phyloP scores from a whole-genome alignment of 2,797 vertebrate genomes.

The Synanceia verrucosa region DNA sequence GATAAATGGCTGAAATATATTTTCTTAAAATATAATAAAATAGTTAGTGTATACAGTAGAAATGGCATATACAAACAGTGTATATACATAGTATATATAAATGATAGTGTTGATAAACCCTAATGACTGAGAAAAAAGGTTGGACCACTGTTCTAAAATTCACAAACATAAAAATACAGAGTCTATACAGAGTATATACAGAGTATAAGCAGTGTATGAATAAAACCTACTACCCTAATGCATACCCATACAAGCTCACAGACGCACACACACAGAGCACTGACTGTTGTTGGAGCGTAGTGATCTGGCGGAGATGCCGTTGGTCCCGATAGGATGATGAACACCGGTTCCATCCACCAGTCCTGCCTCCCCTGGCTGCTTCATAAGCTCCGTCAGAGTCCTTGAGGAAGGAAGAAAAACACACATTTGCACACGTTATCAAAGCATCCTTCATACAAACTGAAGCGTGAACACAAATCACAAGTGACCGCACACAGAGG shows the following conservation, averaged over 20 bases:
- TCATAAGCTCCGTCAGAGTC: slow-evolving; percentile 92
- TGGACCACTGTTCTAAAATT: background rate
- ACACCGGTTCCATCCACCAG: slow-evolving; percentile 80
- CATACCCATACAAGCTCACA: background rate
- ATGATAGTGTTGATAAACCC: too few relatives aligned
- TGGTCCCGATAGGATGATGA: slow-evolving; percentile 88
- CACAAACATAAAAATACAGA: background rate
- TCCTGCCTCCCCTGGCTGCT: slow-evolving; percentile 87
- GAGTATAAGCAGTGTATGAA: too few relatives aligned
- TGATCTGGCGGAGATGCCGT: slow-evolving; percentile 83
- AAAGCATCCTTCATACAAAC: background rate
- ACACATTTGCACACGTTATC: slow-evolving; percentile 3
- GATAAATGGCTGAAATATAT: background rate
- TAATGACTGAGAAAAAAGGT: background rate
- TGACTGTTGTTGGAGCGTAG: slow-evolving; percentile 88
- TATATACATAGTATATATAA: too few relatives aligned
- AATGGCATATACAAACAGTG: too few relatives aligned
- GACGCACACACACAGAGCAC: background rate
- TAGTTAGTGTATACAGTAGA: too few relatives aligned
- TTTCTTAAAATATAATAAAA: background rate
- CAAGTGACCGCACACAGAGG: background rate
- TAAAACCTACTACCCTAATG: background rate
- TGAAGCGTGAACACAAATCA: background rate
- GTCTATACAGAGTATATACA: too few relatives aligned
- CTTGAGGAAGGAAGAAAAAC: slow-evolving; percentile 70